Evolutionary conservation across 1,140 invertebrate genomes (phyloP).

Genomic region (Pseudomyrmex dendroicus): DNA sequence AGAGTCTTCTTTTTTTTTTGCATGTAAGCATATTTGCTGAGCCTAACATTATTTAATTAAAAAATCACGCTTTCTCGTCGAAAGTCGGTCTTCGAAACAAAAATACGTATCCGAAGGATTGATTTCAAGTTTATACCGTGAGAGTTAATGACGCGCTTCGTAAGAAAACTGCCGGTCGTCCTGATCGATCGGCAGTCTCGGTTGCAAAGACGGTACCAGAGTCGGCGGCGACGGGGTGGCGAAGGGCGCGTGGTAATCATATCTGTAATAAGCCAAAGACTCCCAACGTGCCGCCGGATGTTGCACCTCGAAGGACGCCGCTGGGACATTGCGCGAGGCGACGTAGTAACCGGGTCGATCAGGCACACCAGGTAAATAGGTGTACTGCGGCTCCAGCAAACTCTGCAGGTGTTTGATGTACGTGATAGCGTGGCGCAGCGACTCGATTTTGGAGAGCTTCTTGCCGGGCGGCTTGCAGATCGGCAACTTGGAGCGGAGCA

Average conservation of each 20-base stretch:
- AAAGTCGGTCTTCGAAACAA: neutral
- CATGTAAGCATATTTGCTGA: too few relatives aligned
- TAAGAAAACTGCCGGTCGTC: conserved; percentile 76
- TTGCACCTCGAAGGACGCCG: conserved; percentile 76
- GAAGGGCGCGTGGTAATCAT: conserved; percentile 82
- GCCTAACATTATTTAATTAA: too few relatives aligned
- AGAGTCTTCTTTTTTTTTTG: too few relatives aligned
- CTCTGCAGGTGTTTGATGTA: conserved; percentile 92
- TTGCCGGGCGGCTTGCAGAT: conserved; percentile 94
- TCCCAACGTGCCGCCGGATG: conserved; percentile 80
- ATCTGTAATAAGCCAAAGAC: conserved; percentile 82
- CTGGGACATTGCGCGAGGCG: neutral
- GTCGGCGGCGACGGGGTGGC: conserved; percentile 68
- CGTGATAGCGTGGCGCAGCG: conserved; percentile 92
- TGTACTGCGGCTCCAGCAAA: conserved; percentile 85
- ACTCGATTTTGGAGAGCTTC: conserved; percentile 95
- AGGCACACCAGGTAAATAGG: conserved; percentile 73
- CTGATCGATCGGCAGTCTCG: conserved; percentile 71
- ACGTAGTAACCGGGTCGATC: conserved; percentile 71
- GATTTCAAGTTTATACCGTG: neutral
- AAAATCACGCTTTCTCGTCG: neutral
- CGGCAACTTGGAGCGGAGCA: conserved; percentile 91
- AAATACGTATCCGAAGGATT: too few relatives aligned
- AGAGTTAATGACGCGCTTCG: conserved; percentile 71
- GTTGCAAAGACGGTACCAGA: conserved; percentile 71